Evolutionary conservation across 2,888 invertebrate species (phyloP).

Genomic region (Troides helena): DNA sequence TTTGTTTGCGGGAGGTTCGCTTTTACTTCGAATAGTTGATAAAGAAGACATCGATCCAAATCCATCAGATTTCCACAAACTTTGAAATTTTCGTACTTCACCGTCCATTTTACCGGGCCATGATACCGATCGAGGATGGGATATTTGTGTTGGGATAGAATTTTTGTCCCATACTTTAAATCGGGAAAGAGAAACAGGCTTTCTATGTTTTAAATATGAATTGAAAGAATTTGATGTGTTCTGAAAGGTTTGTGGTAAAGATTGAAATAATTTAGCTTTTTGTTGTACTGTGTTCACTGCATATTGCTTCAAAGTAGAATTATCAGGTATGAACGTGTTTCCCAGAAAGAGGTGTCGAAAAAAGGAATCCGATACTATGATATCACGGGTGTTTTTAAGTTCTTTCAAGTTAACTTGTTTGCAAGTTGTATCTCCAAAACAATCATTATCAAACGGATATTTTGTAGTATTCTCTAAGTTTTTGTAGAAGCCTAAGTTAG

Average conservation of each 20-base stretch:
- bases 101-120: constrained; percentile 81
- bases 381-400: constrained; percentile 79
- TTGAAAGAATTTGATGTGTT: constrained; percentile 81
- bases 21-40: constrained; percentile 80
- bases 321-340: constrained; percentile 53
- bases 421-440: constrained; percentile 47
- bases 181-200: constrained; percentile 86
- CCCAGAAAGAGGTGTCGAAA: constrained; percentile 86
- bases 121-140: constrained; percentile 81
- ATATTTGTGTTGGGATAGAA: constrained; percentile 70
- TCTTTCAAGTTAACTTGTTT: constrained; percentile 61
- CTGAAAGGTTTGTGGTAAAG: constrained; percentile 60
- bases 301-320: constrained; percentile 60
- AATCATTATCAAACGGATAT: constrained; percentile 53
- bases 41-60: constrained; percentile 73
- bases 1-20: constrained; percentile 82
- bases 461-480: constrained; percentile 62
- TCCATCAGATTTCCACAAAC: constrained; percentile 62
- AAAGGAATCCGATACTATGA: constrained; percentile 82
- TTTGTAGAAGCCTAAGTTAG: constrained; percentile 9
- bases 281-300: constrained; percentile 81
- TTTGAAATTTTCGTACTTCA: constrained; percentile 73
- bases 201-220: constrained; percentile 84
- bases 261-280: constrained; percentile 85
- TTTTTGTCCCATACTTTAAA: constrained; percentile 84